Base-by-base conservation (phyloP, 2,888 invertebrate species). In the Asteroscopus sphinx region DNA sequence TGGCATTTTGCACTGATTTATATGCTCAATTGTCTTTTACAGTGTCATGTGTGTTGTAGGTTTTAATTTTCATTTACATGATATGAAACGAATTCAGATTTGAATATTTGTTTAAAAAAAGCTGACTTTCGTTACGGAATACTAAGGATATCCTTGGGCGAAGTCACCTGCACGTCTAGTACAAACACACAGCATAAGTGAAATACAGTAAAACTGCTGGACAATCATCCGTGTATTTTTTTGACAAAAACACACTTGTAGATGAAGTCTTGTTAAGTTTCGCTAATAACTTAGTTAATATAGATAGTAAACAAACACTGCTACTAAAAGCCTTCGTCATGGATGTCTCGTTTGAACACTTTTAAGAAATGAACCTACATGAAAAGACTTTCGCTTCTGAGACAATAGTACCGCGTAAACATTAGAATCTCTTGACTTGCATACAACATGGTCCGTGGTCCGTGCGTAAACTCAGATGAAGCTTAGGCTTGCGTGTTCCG, bases 1-100 rank as follows among this genome's bases (percentile, higher is more conserved):
- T 57, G 67, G 44, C 66, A 36, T 57, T 70, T 70, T 51, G 21
- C 39, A 53, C n/a, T 45, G 41, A 67, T 71, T 71, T 66, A 67
- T 66, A 49, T 13, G 33, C 36, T 53, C 39, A 35, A 49, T 59
- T 67, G 48, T 67, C 47, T 62, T 48, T 16, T 12, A 21, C 16
- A 32, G 3, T 37, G 11, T 45, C 12, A 12, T 44, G 13, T n/a
- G 49, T 28, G 28, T 37, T 57, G 35, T 45, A 26, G 11, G 15
- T 12, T 53, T 35, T 51, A 33, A 64, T 42, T 32, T 16, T 12
- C 28, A 33, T 36, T 55, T 15, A 6, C 11, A 40, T 8, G 25
- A 40, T 17, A 15, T 1, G 1, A 28, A 7, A 28, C 6, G 1
- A 9, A 28, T 28, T 9, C 1, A 1, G 9, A 11, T 9, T 28